Percentiles rank a stretch among this genome's conserved stretches.
Evolutionary conservation across 2,888 invertebrate genomes (phyloP).

Genomic region (Teinopalpus imperialis): DNA sequence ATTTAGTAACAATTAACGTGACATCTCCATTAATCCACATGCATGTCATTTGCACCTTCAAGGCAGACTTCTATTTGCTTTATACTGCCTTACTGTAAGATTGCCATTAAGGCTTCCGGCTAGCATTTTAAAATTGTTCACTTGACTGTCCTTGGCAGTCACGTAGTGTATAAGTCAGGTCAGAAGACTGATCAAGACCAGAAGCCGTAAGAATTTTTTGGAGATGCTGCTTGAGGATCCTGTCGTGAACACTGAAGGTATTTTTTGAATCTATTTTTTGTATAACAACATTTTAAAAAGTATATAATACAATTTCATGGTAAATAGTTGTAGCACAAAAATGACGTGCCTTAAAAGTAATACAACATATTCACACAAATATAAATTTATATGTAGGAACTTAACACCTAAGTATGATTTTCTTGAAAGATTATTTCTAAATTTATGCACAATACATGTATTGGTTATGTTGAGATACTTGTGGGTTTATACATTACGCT

Average conservation of each 20-base stretch:
- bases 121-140: constrained; percentile 79
- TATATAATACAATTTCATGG: constrained; percentile 14
- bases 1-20: constrained; percentile 46
- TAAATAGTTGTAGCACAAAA: constrained; percentile 10
- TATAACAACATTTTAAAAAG: constrained; percentile 57
- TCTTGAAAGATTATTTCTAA: constrained; percentile 2
- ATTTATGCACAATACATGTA: not conserved
- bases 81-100: constrained; percentile 54
- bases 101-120: constrained; percentile 61
- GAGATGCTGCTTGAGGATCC: constrained; percentile 77
- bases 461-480: not conserved
- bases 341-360: constrained; percentile 11
- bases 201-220: constrained; percentile 77
- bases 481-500: constrained; percentile 5
- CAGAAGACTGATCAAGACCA: constrained; percentile 79
- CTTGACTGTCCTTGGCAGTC: constrained; percentile 81
- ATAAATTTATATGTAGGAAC: constrained; percentile 10
- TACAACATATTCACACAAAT: constrained; percentile 6
- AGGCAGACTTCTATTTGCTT: constrained; percentile 39
- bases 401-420: constrained; percentile 2
- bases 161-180: constrained; percentile 82
- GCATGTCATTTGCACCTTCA: constrained; percentile 46
- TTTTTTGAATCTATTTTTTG: constrained; percentile 79
- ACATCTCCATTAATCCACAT: constrained; percentile 47
- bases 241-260: constrained; percentile 75